Evolutionary conservation across 2,113 vertebrate species (phyloP).

Genomic region (Notarius lentiginosus): DNA sequence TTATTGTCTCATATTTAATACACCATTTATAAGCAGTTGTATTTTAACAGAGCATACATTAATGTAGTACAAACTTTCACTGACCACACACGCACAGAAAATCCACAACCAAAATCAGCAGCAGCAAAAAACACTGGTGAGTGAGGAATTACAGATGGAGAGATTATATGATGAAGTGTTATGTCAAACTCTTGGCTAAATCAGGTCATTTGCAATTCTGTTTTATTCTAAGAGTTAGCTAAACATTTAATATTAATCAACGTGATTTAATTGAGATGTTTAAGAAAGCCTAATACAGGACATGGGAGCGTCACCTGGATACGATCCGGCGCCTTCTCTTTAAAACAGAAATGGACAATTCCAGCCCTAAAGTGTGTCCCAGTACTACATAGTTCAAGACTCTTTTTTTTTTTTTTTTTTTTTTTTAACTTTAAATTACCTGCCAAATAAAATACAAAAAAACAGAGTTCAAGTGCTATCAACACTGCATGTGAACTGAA

Average conservation of each 20-base stretch:
- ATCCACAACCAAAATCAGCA: slow-evolving; percentile 26
- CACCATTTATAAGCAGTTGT: neutral
- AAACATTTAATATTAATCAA: neutral
- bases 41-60: slow-evolving; percentile 20
- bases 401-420: neutral
- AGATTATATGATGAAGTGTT: neutral
- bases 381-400: neutral
- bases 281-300: neutral
- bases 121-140: neutral
- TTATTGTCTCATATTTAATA: neutral
- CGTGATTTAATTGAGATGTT: neutral
- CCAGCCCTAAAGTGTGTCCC: neutral
- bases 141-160: neutral
- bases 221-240: neutral
- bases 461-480: neutral
- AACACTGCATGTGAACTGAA: slow-evolving; percentile 1
- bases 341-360: neutral
- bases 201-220: neutral
- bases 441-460: neutral
- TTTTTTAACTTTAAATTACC: neutral
- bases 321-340: neutral
- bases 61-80: neutral
- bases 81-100: neutral
- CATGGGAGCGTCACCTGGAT: neutral
- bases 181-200: neutral